Base-by-base conservation (phyloP, 2,113 vertebrate genomes). In the Smithornis capensis region DNA sequence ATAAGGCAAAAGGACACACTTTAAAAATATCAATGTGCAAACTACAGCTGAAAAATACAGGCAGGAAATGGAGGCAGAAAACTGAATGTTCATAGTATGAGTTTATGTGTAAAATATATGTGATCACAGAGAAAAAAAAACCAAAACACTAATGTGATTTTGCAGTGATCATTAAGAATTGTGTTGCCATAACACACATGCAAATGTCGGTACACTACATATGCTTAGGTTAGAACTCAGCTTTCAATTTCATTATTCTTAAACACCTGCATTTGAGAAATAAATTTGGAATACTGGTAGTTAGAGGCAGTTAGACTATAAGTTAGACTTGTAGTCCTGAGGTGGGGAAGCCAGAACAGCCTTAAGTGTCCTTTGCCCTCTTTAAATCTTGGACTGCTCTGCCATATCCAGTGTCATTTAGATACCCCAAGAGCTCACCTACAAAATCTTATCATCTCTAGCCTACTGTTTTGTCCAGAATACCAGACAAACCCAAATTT, bases 151-250 rank as follows among this genome's bases (percentile, higher is more conserved):
- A 49, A 35, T 29, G 24, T 4, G 7, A 40, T 47, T 77, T 5
- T 62, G 7, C 29, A 84, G 10, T 42, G 42, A 65, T 45, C 19
- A 47, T 50, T 57, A 83, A 25, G 8, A 74, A 18, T 7, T 14
- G 7, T 57, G 45, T 52, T 68, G 6, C 11, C 9, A 3, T 38
- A 47, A 42, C 13, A 37, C 4, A 25, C 19, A 73, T 1, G 19
- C 12, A 40, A 56, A 35, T 12, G 3, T 49, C 9, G 2, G 1
- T 35, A 12, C 38, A 38, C 2, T 68, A 5, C 38, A 6, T 14
- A 33, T 62, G 17, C 6, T 12, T 65, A 19, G 25, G 6, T 67
- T 29, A 79, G 33, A 87, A 85, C 7, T 44, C 29, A 44, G 2
- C 14, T 94, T 92, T 81, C 33, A 91, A 13, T 24, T 74, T 63